phyloP scores from a whole-genome alignment of 2,888 invertebrate genomes.

The Ormyrus labotus region DNA sequence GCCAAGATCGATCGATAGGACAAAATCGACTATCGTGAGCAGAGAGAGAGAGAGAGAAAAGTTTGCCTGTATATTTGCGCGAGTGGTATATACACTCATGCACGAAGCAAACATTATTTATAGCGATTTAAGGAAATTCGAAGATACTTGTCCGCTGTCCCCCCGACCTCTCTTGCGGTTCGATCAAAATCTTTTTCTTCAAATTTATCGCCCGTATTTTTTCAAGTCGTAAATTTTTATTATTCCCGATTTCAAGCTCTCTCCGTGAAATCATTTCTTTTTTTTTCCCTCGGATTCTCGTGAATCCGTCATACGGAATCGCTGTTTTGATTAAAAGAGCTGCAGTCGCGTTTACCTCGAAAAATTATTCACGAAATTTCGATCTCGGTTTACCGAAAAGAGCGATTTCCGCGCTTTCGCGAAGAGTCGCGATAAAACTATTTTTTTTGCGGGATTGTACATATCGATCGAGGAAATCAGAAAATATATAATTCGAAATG shows the following conservation, averaged over 20 bases:
- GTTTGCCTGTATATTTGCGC: not conserved
- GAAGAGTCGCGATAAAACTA: not conserved
- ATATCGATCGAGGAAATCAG: not conserved
- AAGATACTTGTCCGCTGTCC: conserved; percentile 20
- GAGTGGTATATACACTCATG: not conserved
- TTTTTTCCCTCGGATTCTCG: not conserved
- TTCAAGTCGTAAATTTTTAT: conserved; percentile 16
- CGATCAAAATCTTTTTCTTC: conserved; percentile 28
- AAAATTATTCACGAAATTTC: not conserved
- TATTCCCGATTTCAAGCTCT: not conserved
- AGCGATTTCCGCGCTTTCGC: not conserved
- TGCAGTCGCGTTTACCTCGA: conserved; percentile 4
- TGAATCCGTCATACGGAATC: not conserved
- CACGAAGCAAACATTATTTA: conserved; percentile 29
- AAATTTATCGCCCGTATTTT: conserved; percentile 17
- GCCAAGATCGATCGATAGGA: conserved; percentile 42
- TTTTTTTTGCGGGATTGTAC: not conserved
- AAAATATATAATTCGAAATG: not conserved
- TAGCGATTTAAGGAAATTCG: conserved; percentile 35
- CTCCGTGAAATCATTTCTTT: not conserved
- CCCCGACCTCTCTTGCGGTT: not conserved
- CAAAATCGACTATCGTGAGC: conserved; percentile 17
- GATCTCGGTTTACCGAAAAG: not conserved
- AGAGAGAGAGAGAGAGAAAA: conserved; percentile 15
- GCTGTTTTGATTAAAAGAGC: not conserved